These are phyloP conservation scores for Gandaritis pyraliata DNA, from an alignment of 2,888 invertebrate species.

Conservation along the genomic window DNA sequence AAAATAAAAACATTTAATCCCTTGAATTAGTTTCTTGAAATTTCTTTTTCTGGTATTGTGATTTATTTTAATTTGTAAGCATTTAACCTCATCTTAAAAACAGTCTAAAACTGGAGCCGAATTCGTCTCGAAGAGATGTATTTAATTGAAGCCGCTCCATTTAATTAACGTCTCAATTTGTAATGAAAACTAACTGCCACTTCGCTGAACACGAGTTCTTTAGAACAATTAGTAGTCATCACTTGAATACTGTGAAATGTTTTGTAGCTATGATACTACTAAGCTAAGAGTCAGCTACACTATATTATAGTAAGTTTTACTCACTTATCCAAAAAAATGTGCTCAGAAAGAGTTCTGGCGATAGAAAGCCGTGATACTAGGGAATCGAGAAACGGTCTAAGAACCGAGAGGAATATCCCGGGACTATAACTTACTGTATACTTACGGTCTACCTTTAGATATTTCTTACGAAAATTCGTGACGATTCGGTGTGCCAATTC, in stretches of 20 bases:
- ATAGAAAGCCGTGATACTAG: too few relatives aligned
- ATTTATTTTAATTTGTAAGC: neutral
- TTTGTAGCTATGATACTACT: neutral
- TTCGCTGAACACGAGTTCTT: conserved; percentile 8
- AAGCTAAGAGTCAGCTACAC: too few relatives aligned
- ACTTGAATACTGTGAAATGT: neutral
- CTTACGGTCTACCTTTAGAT: too few relatives aligned
- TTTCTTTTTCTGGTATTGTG: neutral
- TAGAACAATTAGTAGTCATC: conserved; percentile 4
- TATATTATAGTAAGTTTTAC: too few relatives aligned
- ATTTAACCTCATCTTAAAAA: conserved; percentile 8
- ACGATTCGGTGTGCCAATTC: too few relatives aligned
- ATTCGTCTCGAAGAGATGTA: conserved; percentile 13
- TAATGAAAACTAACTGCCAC: conserved; percentile 26
- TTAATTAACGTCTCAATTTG: conserved; percentile 31
- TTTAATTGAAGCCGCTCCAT: conserved; percentile 25
- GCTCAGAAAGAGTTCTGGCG: too few relatives aligned
- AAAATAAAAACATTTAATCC: too few relatives aligned
- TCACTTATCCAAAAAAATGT: too few relatives aligned
- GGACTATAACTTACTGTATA: too few relatives aligned
- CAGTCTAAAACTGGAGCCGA: conserved; percentile 4
- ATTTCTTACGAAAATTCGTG: too few relatives aligned
- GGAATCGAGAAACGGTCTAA: too few relatives aligned
- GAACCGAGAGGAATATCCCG: too few relatives aligned
- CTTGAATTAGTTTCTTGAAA: neutral